These are phyloP conservation scores for Huso huso DNA, from an alignment of 2,797 vertebrate species.

Conservation along the genomic window DNA sequence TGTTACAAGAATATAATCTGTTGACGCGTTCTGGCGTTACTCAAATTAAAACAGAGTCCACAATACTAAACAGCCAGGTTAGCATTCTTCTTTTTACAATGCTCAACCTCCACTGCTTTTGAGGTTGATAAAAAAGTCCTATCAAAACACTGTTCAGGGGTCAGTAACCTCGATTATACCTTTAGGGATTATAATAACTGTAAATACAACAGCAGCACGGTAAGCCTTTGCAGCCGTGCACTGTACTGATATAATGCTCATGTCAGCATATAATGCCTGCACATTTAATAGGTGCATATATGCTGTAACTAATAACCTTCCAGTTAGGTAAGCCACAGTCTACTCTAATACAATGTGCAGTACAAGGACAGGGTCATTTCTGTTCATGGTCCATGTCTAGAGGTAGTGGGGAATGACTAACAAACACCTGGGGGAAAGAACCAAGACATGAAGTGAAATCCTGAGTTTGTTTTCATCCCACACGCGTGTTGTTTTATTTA, in stretches of 20 bases:
- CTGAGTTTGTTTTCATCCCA: constrained; percentile 18
- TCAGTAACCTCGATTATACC: neutral
- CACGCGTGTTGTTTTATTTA: constrained; percentile 22
- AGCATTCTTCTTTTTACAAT: too few species aligned
- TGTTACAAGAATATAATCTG: too few species aligned
- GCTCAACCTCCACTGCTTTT: too few species aligned
- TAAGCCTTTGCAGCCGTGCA: constrained; percentile 4
- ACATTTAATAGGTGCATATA: neutral
- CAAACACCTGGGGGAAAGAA: neutral
- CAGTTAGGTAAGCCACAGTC: constrained; percentile 2
- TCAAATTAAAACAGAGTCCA: too few species aligned
- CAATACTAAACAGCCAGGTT: too few species aligned
- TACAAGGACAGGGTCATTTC: too few species aligned
- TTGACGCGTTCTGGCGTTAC: too few species aligned
- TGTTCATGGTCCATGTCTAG: too few species aligned
- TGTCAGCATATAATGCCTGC: neutral
- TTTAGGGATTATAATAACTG: constrained; percentile 1
- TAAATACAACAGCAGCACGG: neutral
- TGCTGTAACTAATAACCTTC: constrained; percentile 6
- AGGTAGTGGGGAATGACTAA: too few species aligned
- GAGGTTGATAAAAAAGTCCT: constrained; percentile 1
- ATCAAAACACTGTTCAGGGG: neutral
- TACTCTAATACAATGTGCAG: neutral
- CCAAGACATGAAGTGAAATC: neutral
- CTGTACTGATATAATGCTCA: neutral